Base-by-base conservation (phyloP, 2,113 vertebrate species). In the Carettochelys insculpta region DNA sequence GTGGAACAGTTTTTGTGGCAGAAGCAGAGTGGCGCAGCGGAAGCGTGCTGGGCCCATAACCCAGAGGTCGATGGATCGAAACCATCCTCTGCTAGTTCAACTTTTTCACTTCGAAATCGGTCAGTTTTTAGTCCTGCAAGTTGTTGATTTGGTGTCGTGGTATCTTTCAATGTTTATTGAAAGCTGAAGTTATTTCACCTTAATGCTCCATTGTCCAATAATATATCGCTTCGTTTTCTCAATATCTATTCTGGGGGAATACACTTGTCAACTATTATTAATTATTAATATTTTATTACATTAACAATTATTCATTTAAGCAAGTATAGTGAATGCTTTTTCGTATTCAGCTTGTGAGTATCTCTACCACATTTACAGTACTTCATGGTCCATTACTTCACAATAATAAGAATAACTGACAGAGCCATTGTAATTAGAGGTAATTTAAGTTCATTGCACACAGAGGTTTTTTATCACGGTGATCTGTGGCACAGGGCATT, bases 21-120 rank as follows among this genome's bases (percentile, higher is more conserved):
- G 10, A 3, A 89, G 88, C 88, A 90, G 88, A 90, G 88, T 84
- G 89, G 83, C 48, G 82, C 82, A 71, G 82, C 82, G 84, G 94
- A 25, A 95, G 94, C 38, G 77, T 90, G 92, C 83, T 95, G 95
- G 89, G 87, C 91, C 93, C 83, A 56, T 96, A 94, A 94, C 83
- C 86, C 93, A 88, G 93, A 92, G 79, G 71, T 89, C 51, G 83
- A 93, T 86, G 90, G 89, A 88, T 83, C 52, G 73, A 93, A 94
- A 92, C 79, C 83, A 83, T 85, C 90, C 80, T 93, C 93, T 95
- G 95, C 90, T 92, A 68, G 1, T 1, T 8, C n/a, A n/a, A n/a
- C 1, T 2, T 38, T 8, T 1, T 11, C 61, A 25, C n/a, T n/a
- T n/a, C n/a, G n/a, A n/a, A n/a, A n/a, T n/a, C n/a, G n/a, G n/a